A percentile compares a stretch with the other conserved stretches of the same genome.
phyloP scores from a whole-genome alignment of 2,797 vertebrate species.

The Oryzias dopingdopingensis region DNA sequence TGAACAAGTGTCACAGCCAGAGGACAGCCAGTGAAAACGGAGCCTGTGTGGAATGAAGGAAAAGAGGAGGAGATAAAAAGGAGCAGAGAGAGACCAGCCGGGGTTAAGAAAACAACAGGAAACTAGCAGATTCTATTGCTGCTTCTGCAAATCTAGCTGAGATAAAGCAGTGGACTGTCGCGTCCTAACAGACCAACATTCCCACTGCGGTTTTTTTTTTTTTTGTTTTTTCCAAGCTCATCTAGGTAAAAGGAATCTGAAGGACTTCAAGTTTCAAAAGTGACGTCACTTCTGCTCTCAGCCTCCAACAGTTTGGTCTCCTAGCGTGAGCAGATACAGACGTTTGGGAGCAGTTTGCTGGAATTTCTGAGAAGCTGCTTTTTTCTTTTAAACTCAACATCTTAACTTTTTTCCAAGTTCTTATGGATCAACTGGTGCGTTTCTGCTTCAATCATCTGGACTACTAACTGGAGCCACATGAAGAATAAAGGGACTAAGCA shows the following conservation, averaged over 20 bases:
- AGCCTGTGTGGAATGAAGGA: conserved; percentile 71
- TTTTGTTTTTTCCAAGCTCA: conserved; percentile 9
- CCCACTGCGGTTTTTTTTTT: conserved; percentile 23
- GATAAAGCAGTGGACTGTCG: conserved; percentile 52
- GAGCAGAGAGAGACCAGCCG: conserved; percentile 53
- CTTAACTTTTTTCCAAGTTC: conserved; percentile 44
- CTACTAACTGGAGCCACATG: conserved; percentile 85
- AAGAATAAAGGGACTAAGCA: conserved; percentile 98
- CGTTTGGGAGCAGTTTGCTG: conserved; percentile 61
- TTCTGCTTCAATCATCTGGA: conserved; percentile 65
- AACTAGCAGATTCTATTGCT: conserved; percentile 64
- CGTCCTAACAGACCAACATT: conserved; percentile 25
- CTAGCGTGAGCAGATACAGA: conserved; percentile 75
- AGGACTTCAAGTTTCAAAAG: conserved; percentile 46
- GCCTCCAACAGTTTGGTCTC: conserved; percentile 61
- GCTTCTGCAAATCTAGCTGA: conserved; percentile 65
- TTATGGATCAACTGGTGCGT: conserved; percentile 64
- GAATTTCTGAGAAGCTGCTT: conserved; percentile 53
- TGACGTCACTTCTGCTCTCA: conserved; percentile 76
- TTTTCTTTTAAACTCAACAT: conserved; percentile 43
- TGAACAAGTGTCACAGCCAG: conserved; percentile 24
- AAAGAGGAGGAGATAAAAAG: conserved; percentile 76
- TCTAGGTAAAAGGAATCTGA: conserved; percentile 31
- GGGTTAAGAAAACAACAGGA: conserved; percentile 73
- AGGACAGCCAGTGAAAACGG: conserved; percentile 57